phyloP scores from a whole-genome alignment of 2,113 vertebrate genomes.

The Danionella cerebrum region DNA sequence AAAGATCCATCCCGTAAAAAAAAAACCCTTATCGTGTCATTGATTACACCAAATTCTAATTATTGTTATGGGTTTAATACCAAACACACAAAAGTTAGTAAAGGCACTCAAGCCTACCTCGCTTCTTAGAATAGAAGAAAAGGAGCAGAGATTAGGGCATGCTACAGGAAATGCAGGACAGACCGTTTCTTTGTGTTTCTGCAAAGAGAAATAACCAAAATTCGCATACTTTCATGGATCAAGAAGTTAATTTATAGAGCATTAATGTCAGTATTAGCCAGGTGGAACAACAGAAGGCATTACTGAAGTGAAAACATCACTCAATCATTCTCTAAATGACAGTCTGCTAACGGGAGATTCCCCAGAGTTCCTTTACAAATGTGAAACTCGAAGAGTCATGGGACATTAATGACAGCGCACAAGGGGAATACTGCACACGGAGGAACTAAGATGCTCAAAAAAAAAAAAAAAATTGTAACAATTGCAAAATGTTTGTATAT shows the following conservation, averaged over 20 bases:
- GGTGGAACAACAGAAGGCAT: neutral
- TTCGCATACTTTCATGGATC: neutral
- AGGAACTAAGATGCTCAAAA: slow-evolving; percentile 15
- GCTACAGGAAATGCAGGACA: slow-evolving; percentile 88
- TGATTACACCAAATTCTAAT: neutral
- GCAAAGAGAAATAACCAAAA: slow-evolving; percentile 42
- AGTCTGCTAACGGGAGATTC: slow-evolving; percentile 31
- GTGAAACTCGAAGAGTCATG: slow-evolving; percentile 31
- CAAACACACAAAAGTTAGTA: neutral
- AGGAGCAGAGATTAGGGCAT: slow-evolving; percentile 91
- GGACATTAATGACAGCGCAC: slow-evolving; percentile 23
- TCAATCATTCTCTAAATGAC: slow-evolving; percentile 13
- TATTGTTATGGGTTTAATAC: neutral
- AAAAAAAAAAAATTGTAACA: neutral
- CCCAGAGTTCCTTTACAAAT: slow-evolving; percentile 34
- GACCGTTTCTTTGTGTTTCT: slow-evolving; percentile 94
- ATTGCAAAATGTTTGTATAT: too few relatives aligned
- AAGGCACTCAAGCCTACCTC: slow-evolving; percentile 69
- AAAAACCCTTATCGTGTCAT: neutral
- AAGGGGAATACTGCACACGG: slow-evolving; percentile 26
- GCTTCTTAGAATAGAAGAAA: slow-evolving; percentile 80
- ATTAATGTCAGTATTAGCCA: neutral
- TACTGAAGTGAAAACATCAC: slow-evolving; percentile 3
- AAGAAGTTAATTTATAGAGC: neutral
- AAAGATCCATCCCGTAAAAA: neutral